Evolutionary conservation across 2,888 invertebrate species (phyloP), one percentile per base, ranked within the genome.

Genomic region (Trichogramma evanescens): DNA sequence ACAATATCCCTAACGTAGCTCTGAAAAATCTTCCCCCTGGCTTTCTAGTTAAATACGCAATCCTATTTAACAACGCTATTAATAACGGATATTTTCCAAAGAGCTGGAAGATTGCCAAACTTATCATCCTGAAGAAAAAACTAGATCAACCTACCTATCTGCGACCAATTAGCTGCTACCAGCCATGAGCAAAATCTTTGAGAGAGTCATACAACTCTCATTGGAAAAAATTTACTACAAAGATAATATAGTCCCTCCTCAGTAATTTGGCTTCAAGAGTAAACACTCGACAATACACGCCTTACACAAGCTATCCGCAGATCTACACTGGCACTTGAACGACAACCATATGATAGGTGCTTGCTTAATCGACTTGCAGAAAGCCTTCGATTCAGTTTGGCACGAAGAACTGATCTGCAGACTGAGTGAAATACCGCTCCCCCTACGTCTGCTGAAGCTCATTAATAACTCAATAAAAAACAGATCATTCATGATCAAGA

Each of bases 51-150:
- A 9, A 40, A 39, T 59, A 56, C 8, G 50, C 52, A 0, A 49
- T 66, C 7, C n/a, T 66, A 5, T 67, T 67, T 44, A 67, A 65
- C 41, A 66, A 66, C 45, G 53, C 56, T 10, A 26, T 64, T 13
- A 72, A 73, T 9, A 67, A 66, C 26, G 64, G 56, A 5, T 65
- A 68, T 46, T 73, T 71, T 64, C 72, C 74, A 1, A 43, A 26
- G 0, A 59, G 7, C 4, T 67, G 66, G 66, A 68, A 66, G 60
- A 61, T 10, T 5, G 68, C 68, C 0, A 70, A 68, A 62, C 56
- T 69, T 0, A 63, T 69, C 0, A 55, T 67, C 0, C 56, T 69
- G 5, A 38, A 26, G 38, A 63, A 67, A 56, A 61, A 58, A 53
- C 51, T 48, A 7, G 62, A 62, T 51, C 41, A 56, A 13, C 5